Conservation (phyloP, 2,888 invertebrate genomes). For the Ptychoptera albimana region DNA sequence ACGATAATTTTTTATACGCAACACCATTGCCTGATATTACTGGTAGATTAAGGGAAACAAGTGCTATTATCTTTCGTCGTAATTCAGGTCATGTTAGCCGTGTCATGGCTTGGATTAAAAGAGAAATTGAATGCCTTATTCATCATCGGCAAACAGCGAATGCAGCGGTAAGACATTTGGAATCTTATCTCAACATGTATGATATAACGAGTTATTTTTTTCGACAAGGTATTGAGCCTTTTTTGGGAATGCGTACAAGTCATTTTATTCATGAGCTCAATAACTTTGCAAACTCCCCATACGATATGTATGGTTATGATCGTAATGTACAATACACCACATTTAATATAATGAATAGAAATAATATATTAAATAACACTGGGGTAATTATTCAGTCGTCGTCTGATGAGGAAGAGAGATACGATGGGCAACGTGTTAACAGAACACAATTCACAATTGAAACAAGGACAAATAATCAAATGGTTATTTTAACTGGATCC, state of each 20-base stretch:
- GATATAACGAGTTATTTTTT: slow-evolving; percentile 45
- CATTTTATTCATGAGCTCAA: slow-evolving; percentile 85
- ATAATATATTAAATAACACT: not conserved
- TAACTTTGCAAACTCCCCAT: slow-evolving; percentile 73
- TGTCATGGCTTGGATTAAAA: slow-evolving; percentile 72
- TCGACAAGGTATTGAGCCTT: slow-evolving; percentile 47
- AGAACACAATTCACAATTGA: slow-evolving; percentile 10
- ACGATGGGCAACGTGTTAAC: not conserved
- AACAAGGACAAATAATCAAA: slow-evolving; percentile 8
- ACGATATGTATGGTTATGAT: slow-evolving; percentile 73
- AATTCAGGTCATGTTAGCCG: slow-evolving; percentile 69
- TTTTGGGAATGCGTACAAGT: slow-evolving; percentile 52
- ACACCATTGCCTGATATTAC: slow-evolving; percentile 50
- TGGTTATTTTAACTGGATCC: slow-evolving; percentile 9
- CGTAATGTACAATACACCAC: slow-evolving; percentile 49
- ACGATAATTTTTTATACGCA: slow-evolving; percentile 61
- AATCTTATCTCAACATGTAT: slow-evolving; percentile 45
- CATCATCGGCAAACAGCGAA: not conserved
- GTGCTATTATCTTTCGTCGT: slow-evolving; percentile 45
- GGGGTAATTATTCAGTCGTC: slow-evolving; percentile 1
- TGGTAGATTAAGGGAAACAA: slow-evolving; percentile 54
- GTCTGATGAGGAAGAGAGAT: not conserved
- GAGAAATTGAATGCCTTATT: slow-evolving; percentile 54
- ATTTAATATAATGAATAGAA: slow-evolving; percentile 6
- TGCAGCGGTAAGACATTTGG: slow-evolving; percentile 38